phyloP scores from a whole-genome alignment of 30 jellyfish, hydroid and myxozoan species.

The Morbakka virulenta region DNA sequence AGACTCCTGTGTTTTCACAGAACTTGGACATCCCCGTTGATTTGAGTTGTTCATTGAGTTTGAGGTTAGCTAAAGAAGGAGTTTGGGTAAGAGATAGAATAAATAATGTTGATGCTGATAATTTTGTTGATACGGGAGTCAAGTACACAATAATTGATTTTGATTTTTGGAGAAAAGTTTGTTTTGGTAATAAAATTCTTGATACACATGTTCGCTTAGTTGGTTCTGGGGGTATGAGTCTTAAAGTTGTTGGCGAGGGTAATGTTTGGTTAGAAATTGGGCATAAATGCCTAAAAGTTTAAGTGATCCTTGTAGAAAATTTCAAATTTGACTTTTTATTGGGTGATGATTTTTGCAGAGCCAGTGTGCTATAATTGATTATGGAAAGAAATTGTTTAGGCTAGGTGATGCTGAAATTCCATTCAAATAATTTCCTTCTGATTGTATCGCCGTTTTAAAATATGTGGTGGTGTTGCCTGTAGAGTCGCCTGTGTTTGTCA shows the following conservation, averaged over 20 bases:
- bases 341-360: not conserved
- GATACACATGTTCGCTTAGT: not conserved
- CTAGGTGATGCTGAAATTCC: constrained; percentile 34
- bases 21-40: constrained; percentile 36
- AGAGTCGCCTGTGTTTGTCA: constrained; percentile 53
- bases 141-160: not conserved
- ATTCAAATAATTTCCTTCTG: constrained; percentile 55
- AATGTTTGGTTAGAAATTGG: not conserved
- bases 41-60: constrained; percentile 27
- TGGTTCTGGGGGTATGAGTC: not conserved
- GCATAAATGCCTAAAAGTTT: not conserved
- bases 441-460: constrained; percentile 55
- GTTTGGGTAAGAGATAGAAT: not conserved
- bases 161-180: not conserved
- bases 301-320: not conserved
- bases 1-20: constrained; percentile 30
- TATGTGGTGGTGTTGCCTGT: constrained; percentile 48
- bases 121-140: not conserved
- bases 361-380: not conserved
- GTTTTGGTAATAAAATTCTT: not conserved
- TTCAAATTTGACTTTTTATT: not conserved
- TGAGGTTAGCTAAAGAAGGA: constrained; percentile 29
- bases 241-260: not conserved
- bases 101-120: not conserved
- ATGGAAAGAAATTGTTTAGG: not conserved